Evolutionary conservation across 2,888 invertebrate species (phyloP).

Genomic region (Lasius platythorax): DNA sequence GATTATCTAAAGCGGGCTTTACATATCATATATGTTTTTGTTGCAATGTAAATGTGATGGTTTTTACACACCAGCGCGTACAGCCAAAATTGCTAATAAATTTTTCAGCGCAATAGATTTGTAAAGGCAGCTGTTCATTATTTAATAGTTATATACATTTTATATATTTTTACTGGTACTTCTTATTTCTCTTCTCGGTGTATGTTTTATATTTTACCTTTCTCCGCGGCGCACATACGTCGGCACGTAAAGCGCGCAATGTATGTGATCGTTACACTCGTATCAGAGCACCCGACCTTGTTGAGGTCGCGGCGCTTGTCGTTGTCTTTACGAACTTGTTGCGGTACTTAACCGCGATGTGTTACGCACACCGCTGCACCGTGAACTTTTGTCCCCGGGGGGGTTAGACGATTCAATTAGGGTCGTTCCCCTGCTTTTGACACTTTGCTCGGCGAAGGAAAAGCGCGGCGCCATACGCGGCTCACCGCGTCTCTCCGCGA

Average conservation of each 20-base stretch:
- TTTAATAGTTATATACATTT: neutral
- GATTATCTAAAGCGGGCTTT: neutral
- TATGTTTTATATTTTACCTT: constrained; percentile 2
- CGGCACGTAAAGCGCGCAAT: constrained; percentile 19
- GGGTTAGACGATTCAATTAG: constrained; percentile 65
- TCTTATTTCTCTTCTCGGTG: neutral
- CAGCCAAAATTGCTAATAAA: neutral
- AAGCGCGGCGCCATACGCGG: constrained; percentile 34
- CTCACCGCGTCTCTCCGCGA: constrained; percentile 26
- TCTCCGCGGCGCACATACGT: neutral
- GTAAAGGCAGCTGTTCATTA: neutral
- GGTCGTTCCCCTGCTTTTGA: constrained; percentile 65
- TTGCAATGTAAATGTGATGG: neutral
- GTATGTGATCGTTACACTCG: constrained; percentile 31
- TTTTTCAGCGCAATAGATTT: neutral
- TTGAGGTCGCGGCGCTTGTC: constrained; percentile 35
- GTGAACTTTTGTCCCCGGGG: constrained; percentile 40
- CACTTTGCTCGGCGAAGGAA: constrained; percentile 55
- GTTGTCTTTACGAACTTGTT: constrained; percentile 56
- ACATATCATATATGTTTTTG: neutral
- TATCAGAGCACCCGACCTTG: constrained; percentile 22
- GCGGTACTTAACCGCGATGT: constrained; percentile 48
- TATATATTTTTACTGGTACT: neutral
- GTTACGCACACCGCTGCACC: constrained; percentile 42
- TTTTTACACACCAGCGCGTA: neutral